Conservation (phyloP, 2,888 invertebrate genomes). For the Hypomecis atomaria region DNA sequence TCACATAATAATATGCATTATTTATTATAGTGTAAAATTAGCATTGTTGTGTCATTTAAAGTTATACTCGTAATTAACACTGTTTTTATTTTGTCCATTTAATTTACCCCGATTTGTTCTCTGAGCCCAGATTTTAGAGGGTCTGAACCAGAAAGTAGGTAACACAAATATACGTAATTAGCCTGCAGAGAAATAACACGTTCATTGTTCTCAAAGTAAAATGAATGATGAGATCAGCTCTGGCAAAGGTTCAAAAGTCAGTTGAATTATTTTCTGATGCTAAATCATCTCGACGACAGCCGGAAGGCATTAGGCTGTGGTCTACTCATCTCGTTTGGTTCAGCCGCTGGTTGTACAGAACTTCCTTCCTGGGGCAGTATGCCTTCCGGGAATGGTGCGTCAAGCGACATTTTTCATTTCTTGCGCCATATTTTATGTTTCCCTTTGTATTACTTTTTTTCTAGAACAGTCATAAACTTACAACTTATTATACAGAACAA, state of each 20-base stretch:
- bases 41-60: too few species aligned
- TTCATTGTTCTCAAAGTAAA: slow-evolving; percentile 55
- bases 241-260: slow-evolving; percentile 65
- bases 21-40: too few species aligned
- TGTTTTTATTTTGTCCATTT: too few species aligned
- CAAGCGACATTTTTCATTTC: slow-evolving; percentile 18
- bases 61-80: too few species aligned
- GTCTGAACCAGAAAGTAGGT: too few species aligned
- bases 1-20: too few species aligned
- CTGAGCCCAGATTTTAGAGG: background rate
- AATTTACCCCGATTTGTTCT: too few species aligned
- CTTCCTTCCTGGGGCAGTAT: slow-evolving; percentile 33
- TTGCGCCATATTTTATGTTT: slow-evolving; percentile 16
- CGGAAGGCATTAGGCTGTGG: slow-evolving; percentile 49
- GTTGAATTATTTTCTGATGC: slow-evolving; percentile 52
- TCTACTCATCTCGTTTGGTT: slow-evolving; percentile 39
- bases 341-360: slow-evolving; percentile 42
- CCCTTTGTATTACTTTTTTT: slow-evolving; percentile 11
- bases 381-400: slow-evolving; percentile 39
- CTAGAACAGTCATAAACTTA: slow-evolving; percentile 1
- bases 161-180: slow-evolving; percentile 23
- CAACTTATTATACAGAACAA: too few species aligned
- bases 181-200: slow-evolving; percentile 32
- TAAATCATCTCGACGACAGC: slow-evolving; percentile 47
- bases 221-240: slow-evolving; percentile 67